Evolutionary conservation across 2,797 vertebrate species (phyloP), one percentile per base, ranked within the genome.

Genomic region (Spinus olivaceus): DNA sequence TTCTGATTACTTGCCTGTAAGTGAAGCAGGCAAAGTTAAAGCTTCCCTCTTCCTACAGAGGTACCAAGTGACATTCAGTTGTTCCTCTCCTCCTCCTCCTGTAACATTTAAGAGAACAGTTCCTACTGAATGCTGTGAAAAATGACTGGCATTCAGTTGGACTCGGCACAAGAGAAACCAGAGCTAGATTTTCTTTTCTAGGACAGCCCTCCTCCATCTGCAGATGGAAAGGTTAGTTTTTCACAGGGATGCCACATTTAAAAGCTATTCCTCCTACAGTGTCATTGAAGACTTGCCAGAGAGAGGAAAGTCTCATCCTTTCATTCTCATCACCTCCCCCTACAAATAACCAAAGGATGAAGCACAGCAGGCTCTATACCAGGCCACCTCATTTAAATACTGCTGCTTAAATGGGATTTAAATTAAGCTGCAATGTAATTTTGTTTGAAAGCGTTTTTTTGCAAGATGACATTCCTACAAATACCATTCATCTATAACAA

Each of bases 131-230:
- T 39, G 50, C 72, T 78, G 54, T 83, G 57, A 92, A 86, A 76
- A 77, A 94, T 86, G 77, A 93, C 83, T 93, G 88, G 50, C 88
- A 86, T 92, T 94, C 94, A 79, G n/a, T 86, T 94, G 92, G 92
- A 94, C 59, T 76, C 21, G 1, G 50, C 64, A 61, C 56, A 92
- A 77, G 76, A 94, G 57, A 91, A 96, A 93, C 16, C 56, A 77
- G 81, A 92, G 60, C 81, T 85, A 71, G 60, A 60, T 94, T 84
- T 81, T 93, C 74, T 92, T 94, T 95, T 94, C 91, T 80, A 93
- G 91, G 92, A 89, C 92, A 94, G 74, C 33, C 64, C 65, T 94
- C 91, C 92, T 74, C 91, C 92, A 90, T 90, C 91, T 94, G 79
- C 79, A 91, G 87, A 89, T 44, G 69, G 92, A 79, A 92, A 63